Percentiles rank a stretch among this genome's conserved stretches.
Conservation (phyloP, 2,797 vertebrate genomes). For the Odontamblyopus lacepedii region DNA sequence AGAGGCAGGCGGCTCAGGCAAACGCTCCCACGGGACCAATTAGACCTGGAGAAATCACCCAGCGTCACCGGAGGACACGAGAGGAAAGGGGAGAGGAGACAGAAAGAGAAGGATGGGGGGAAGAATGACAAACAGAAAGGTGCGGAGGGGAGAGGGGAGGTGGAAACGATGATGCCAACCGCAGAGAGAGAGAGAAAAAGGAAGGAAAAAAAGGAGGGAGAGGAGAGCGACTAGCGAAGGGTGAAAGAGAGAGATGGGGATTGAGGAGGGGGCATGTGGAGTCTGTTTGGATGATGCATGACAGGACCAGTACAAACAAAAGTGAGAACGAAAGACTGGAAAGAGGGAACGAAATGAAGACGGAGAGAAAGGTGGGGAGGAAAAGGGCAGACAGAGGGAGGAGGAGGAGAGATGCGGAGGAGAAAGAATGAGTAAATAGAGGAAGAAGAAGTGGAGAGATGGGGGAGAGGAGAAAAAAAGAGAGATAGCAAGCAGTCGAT, state of each 20-base stretch:
- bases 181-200: no score
- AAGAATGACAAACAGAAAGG: not conserved
- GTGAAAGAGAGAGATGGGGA: not conserved
- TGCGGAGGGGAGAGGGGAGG: no score
- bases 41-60: conserved; percentile 75
- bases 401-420: not conserved
- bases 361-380: no score
- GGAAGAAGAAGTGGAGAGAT: not conserved
- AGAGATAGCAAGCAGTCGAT: not conserved
- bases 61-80: conserved; percentile 61
- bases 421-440: no score
- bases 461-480: not conserved
- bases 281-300: no score
- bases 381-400: no score
- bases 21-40: conserved; percentile 75
- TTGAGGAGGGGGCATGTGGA: no score
- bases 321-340: not conserved
- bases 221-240: not conserved
- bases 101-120: not conserved
- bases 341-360: no score
- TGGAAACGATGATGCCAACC: no score
- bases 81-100: not conserved
- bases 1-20: conserved; percentile 46
- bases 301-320: no score
- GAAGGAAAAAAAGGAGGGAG: no score